Evolutionary conservation across 30 jellyfish, hydroid and myxozoan genomes (phyloP), one percentile per base, ranked within the genome.

Genomic region (Aurelia coerulea): DNA sequence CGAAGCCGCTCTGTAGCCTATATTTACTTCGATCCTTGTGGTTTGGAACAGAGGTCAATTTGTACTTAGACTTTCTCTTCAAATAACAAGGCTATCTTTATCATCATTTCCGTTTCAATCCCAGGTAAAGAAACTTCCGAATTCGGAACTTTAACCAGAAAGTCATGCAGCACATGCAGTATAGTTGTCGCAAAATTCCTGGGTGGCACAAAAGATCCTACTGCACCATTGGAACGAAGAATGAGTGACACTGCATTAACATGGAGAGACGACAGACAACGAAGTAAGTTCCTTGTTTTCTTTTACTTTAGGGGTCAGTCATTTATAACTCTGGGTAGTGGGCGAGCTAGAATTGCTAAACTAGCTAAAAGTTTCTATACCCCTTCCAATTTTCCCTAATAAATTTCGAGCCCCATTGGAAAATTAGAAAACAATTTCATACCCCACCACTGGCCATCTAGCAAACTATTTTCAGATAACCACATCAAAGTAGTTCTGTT

Each of bases 231-330:
- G 54, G 91, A 83, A 64, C 79, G 98, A 17, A 87, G 98, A 19
- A 76, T 87, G 96, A 93, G 98, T 79, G 98, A 93, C 76, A 88
- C 97, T 13, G 97, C 90, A 16, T 80, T 93, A 83, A 65, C 97
- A 11, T 76, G 76, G 80, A 86, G 37, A 60, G 79, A 66, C 8
- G 86, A 68, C 11, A 50, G 88, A 49, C 83, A 39, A 65, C 79
- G 80, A 10, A 59, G 95, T 86, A 86, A 49, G 95, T 69, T 39
- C 1, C 56, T 56, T 37, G 41, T 5, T 54, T 50, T 31, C 3
- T 1, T 73, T 15, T 73, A 2, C 17, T 14, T 2, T 1, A 16
- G 4, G 32, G 18, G 33, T 2, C 8, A 31, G 49, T 23, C 29
- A 23, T 23, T 23, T 23, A 23, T 23, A 23, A 23, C 29, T 23